Base-by-base conservation (phyloP, 2,888 invertebrate genomes). In the Nasonia oneida region DNA sequence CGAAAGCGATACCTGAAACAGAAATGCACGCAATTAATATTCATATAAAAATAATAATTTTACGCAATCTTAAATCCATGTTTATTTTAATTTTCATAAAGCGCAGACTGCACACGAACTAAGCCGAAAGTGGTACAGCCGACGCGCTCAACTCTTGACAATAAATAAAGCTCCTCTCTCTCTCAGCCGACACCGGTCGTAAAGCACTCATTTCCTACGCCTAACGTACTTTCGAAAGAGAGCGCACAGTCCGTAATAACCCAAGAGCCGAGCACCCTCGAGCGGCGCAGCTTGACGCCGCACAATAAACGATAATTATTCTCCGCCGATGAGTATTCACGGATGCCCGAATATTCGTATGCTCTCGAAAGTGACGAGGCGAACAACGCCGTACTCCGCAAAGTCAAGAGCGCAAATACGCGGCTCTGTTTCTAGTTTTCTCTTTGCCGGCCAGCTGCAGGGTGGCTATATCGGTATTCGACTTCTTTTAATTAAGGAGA, bases 201-300 rank as follows among this genome's bases (percentile, higher is more conserved):
- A 73, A 79, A 78, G 78, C 50, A 79, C 70, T 74, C 78, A 50
- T 37, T 81, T 81, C 33, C 33, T 23, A 15, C 77, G 67, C n/a
- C 75, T 70, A 84, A 84, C 84, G 84, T 84, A 84, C 75, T 84
- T 84, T 80, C 67, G 53, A 84, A 18, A 18, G 6, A 61, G n/a
- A 61, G n/a, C 18, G 3, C 18, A 15, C 14, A 18, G 53, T 53
- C 18, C 53, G 6, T 57, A 57, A 57, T 57, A 42, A 47, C 4
- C 3, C 4, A 53, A 53, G 74, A 14, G 47, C 18, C 14, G 37
- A 61, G n/a, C 70, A 37, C 70, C 71, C 57, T 33, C 64, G 73
- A 57, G 29, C 29, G 15, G 2, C 57, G 39, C 71, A 73, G 64
- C 81, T 81, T 47, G 81, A 78, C 76, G 75, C 76, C 39, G 14